Conservation (phyloP, 23 tunicate genomes). For the Botrylloides violaceus region DNA sequence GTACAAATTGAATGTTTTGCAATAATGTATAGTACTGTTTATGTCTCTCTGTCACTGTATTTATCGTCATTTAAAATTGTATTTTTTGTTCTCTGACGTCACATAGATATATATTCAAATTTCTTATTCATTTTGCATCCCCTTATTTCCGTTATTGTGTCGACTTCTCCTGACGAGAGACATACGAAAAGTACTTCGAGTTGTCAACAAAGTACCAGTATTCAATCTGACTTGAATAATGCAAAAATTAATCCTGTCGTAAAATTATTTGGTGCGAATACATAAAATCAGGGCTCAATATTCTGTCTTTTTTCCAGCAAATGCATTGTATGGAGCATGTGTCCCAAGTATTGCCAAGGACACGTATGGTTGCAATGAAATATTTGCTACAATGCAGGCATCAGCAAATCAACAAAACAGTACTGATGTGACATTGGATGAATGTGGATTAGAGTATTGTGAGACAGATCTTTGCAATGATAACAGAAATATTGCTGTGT, state of each 20-base stretch:
- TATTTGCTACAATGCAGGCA: neutral
- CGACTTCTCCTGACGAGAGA: no score
- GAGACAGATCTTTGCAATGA: constrained; percentile 3
- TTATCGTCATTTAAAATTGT: no score
- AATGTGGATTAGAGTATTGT: neutral
- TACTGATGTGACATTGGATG: neutral
- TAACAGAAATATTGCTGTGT: neutral
- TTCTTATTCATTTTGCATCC: neutral
- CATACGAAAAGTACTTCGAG: no score
- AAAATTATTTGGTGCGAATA: no score
- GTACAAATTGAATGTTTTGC: no score
- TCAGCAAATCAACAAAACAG: neutral
- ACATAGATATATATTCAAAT: neutral
- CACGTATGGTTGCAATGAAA: neutral
- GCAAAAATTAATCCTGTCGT: no score
- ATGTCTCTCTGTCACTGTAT: no score
- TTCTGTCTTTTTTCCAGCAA: neutral
- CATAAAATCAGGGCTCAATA: neutral
- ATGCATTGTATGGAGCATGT: neutral
- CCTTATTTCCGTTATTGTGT: neutral
- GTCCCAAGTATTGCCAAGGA: neutral
- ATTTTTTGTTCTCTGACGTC: no score
- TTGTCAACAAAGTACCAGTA: no score
- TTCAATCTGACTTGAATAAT: no score
- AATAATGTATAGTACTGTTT: no score